Evolutionary conservation across 2,888 invertebrate species (phyloP), one percentile per base, ranked within the genome.

Genomic region (Helobdella robusta): DNA sequence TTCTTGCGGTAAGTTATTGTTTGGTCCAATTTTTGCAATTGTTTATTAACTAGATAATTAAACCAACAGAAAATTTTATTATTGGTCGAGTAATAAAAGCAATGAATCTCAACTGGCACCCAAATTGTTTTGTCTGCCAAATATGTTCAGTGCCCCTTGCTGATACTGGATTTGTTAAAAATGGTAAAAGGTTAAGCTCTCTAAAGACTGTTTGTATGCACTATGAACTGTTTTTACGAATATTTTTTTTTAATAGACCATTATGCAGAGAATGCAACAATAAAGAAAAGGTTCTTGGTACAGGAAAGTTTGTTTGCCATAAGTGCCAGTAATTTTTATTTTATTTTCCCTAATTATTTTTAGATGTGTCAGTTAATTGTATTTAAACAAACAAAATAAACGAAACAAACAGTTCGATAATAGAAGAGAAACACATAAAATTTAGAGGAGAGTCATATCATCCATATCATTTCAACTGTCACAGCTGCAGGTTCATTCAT

Each of bases 41-140:
- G n/a, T n/a, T n/a, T n/a, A n/a, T n/a, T n/a, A n/a, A n/a, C n/a
- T n/a, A n/a, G n/a, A n/a, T n/a, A n/a, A n/a, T n/a, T 15, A 40
- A 40, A 32, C 1, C 18, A 25, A 0, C 76, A 88, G 88, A 87
- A 30, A 93, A 94, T 80, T 98, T 98, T 79, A 91, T 98, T 67
- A 92, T 97, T 77, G 98, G 98, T 0, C 86, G 98, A 66, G 98
- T 99, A 56, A 98, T 99, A 77, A 98, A 98, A 80, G 98, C 98
- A 0, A 95, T 98, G 93, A 93, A 95, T 76, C 86, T 91, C 36
- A 94, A 90, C 80, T 99, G 98, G 98, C 98, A 99, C 82, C 95
- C 97, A 1, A 85, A 86, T 68, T 99, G 98, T 80, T 99, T 99
- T 84, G 86, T 89, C 30, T 99, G 98, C 77, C 90, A 95, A 78